Evolutionary conservation across 2,113 vertebrate genomes (phyloP).

Genomic region (Callithrix jacchus): DNA sequence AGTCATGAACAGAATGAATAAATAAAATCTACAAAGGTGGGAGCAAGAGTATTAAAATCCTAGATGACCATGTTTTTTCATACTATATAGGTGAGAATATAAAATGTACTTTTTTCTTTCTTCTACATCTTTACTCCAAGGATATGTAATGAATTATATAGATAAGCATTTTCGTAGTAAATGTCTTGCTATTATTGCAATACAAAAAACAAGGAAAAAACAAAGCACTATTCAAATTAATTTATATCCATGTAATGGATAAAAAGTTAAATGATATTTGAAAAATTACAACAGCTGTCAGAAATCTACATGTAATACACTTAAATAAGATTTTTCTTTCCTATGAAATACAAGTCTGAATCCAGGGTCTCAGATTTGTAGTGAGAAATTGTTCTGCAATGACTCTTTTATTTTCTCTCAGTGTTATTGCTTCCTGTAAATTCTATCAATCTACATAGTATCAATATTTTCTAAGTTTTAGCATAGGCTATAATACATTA

Average conservation of each 20-base stretch:
- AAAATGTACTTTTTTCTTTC: neutral
- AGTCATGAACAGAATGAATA: neutral
- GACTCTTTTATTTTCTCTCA: neutral
- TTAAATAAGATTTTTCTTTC: neutral
- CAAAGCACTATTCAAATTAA: neutral
- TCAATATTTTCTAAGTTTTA: constrained; percentile 12
- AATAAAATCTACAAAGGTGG: neutral
- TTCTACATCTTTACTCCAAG: neutral
- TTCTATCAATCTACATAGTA: neutral
- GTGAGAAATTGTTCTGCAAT: neutral
- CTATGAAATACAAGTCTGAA: neutral
- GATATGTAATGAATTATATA: neutral
- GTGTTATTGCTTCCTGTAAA: neutral
- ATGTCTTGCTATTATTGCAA: neutral
- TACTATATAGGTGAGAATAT: neutral
- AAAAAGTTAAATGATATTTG: neutral
- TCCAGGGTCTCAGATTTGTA: neutral
- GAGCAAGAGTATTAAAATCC: neutral
- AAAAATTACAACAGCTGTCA: neutral
- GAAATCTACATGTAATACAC: neutral
- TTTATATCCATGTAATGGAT: neutral
- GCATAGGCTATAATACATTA: neutral
- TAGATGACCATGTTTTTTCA: neutral
- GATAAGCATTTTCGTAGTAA: neutral
- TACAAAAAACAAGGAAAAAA: neutral